Percentiles rank a stretch among this genome's conserved stretches.
Evolutionary conservation across 2,888 invertebrate genomes (phyloP).

Genomic region (Congeria kusceri): DNA sequence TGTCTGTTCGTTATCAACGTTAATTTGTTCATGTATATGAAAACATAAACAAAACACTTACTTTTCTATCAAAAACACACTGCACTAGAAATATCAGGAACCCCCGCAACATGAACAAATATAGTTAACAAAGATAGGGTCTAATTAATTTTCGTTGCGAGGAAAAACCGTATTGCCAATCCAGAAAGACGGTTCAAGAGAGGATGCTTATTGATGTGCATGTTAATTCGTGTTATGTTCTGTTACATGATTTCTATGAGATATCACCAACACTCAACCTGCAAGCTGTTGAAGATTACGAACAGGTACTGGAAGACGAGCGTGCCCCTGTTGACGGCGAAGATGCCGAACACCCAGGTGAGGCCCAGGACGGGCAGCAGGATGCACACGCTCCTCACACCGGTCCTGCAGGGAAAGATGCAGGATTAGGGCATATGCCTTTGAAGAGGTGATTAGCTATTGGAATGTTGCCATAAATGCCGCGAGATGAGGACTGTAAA

Average conservation of each 20-base stretch:
- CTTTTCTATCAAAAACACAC: slow-evolving; percentile 67
- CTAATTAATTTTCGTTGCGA: too few relatives aligned
- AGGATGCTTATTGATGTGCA: too few relatives aligned
- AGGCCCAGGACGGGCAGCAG: slow-evolving; percentile 71
- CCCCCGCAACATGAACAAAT: slow-evolving; percentile 62
- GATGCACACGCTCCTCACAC: slow-evolving; percentile 67
- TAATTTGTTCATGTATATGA: too few relatives aligned
- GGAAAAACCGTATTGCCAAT: too few relatives aligned
- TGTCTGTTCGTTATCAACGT: too few relatives aligned
- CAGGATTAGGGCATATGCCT: too few relatives aligned
- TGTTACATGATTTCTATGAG: too few relatives aligned
- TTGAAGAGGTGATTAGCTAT: too few relatives aligned
- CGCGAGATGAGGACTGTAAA: too few relatives aligned
- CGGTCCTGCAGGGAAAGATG: slow-evolving; percentile 53
- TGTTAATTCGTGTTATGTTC: too few relatives aligned
- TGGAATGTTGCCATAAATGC: too few relatives aligned
- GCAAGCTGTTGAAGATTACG: slow-evolving; percentile 69
- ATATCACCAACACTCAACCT: slow-evolving; percentile 57
- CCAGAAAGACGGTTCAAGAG: too few relatives aligned
- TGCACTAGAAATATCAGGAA: slow-evolving; percentile 73
- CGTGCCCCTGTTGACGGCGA: slow-evolving; percentile 57
- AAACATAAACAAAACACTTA: slow-evolving; percentile 33
- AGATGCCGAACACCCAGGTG: slow-evolving; percentile 69
- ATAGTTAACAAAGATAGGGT: background rate
- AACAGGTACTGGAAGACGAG: slow-evolving; percentile 72